Evolutionary conservation across 1,140 invertebrate genomes (phyloP), one percentile per base, ranked within the genome.

Genomic region (Cyclargus thomasi): DNA sequence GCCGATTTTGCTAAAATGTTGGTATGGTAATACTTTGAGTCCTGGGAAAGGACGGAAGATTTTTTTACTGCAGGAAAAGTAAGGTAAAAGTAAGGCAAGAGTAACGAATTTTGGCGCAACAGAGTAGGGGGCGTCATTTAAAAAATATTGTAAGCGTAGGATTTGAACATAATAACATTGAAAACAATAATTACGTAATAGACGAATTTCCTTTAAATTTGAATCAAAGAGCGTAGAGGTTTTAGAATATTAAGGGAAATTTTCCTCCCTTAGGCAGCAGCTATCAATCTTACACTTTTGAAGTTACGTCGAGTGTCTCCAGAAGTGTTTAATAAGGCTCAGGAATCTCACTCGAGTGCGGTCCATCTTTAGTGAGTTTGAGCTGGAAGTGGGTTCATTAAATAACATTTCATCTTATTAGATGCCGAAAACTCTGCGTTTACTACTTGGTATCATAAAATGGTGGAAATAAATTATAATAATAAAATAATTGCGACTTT

Each of bases 221-320:
- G 39, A 7, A 2, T 47, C 39, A 11, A 8, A 47, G 39, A 47
- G 39, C 39, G 39, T 47, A 55, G 53, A 20, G 17, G 6, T 21
- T 20, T 55, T 20, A 59, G 21, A 59, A 59, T 59, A 59, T 59
- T 59, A 22, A 59, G 18, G 55, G 17, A 21, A 59, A 59, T 20
- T 59, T 21, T 8, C 18, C n/a, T 21, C n/a, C 47, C 53, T 18
- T 21, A 20, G 55, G 55, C 55, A 21, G 55, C 0, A 21, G 55
- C 55, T 20, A 59, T 20, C 55, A 59, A 59, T 59, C 18, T 59
- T 20, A 59, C 18, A 59, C 55, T 59, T 55, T 55, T 59, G 55
- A 59, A 59, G 55, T 59, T 59, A 59, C 20, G 55, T 59, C 17
- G 17, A 59, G 55, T 59, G 17, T 59, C 10, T 59, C 18, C 53